Percentiles rank a stretch among this genome's conserved stretches.
phyloP scores from a whole-genome alignment of 2,888 invertebrate species.

The Drosophila anomelani region DNA sequence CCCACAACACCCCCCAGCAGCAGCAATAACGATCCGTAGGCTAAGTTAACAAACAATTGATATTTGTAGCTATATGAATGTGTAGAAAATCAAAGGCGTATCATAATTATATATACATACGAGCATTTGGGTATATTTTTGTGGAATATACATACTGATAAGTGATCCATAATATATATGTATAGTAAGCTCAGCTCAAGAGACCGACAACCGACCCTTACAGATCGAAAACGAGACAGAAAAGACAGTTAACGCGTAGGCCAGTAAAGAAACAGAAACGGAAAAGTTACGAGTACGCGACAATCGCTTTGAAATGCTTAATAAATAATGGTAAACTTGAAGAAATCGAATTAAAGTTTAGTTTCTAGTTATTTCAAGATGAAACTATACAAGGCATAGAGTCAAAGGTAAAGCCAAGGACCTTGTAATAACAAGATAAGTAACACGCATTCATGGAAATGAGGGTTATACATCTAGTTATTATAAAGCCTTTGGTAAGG shows the following conservation, averaged over 20 bases:
- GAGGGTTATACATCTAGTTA: neutral
- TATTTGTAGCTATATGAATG: slow-evolving; percentile 54
- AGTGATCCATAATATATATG: slow-evolving; percentile 34
- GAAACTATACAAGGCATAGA: slow-evolving; percentile 64
- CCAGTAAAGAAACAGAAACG: slow-evolving; percentile 58
- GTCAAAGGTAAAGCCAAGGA: slow-evolving; percentile 35
- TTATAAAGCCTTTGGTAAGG: neutral
- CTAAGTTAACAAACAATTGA: slow-evolving; percentile 42
- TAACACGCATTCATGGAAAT: neutral
- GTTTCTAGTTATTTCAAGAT: slow-evolving; percentile 56
- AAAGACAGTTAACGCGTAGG: slow-evolving; percentile 71
- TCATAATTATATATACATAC: slow-evolving; percentile 47
- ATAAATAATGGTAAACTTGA: slow-evolving; percentile 23
- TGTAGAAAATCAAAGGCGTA: slow-evolving; percentile 49
- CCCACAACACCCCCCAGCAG: slow-evolving; percentile 25
- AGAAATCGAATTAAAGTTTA: slow-evolving; percentile 52
- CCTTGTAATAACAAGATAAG: neutral
- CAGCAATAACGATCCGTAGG: slow-evolving; percentile 40
- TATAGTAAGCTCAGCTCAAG: slow-evolving; percentile 72
- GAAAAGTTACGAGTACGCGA: slow-evolving; percentile 65
- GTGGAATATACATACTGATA: slow-evolving; percentile 71
- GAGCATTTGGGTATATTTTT: slow-evolving; percentile 74
- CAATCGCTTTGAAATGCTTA: slow-evolving; percentile 79
- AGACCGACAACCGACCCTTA: slow-evolving; percentile 41
- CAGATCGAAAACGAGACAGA: slow-evolving; percentile 41